A percentile compares a stretch with the other conserved stretches of the same genome.
Conservation (phyloP, 2,888 invertebrate genomes). For the Lithophane leautieri region DNA sequence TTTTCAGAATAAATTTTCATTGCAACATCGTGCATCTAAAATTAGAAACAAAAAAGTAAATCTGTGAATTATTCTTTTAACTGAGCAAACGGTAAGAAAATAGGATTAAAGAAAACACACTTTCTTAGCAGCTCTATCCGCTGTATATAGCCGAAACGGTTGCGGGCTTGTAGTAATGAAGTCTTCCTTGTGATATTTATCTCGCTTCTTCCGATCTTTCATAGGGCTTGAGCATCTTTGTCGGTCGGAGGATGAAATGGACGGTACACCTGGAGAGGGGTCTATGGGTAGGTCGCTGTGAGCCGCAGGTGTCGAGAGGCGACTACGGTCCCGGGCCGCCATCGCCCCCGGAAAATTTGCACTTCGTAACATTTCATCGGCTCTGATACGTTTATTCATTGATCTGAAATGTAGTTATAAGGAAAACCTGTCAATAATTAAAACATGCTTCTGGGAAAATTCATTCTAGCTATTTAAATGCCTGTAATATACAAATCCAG, state of each 20-base stretch:
- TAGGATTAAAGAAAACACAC: slow-evolving; percentile 65
- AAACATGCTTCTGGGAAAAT: neutral
- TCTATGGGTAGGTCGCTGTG: slow-evolving; percentile 87
- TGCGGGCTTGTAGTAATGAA: slow-evolving; percentile 89
- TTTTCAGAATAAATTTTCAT: slow-evolving; percentile 83
- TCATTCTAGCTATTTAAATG: neutral
- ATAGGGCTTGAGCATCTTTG: slow-evolving; percentile 79
- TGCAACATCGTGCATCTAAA: slow-evolving; percentile 84
- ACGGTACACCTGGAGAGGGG: slow-evolving; percentile 82
- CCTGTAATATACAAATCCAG: neutral
- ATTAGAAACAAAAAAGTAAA: neutral
- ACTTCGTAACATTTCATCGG: slow-evolving; percentile 92
- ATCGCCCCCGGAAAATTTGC: slow-evolving; percentile 93
- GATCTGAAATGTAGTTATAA: slow-evolving; percentile 79
- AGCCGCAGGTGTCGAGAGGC: slow-evolving; percentile 85
- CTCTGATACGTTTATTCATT: slow-evolving; percentile 92
- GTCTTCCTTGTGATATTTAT: slow-evolving; percentile 80
- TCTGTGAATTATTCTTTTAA: neutral
- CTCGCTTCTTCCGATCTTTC: slow-evolving; percentile 79
- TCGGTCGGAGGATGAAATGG: slow-evolving; percentile 79
- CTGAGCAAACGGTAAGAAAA: neutral
- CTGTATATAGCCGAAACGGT: slow-evolving; percentile 89
- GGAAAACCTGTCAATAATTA: slow-evolving; percentile 4
- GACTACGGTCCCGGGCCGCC: slow-evolving; percentile 91
- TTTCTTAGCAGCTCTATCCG: slow-evolving; percentile 86